Evolutionary conservation across 92 coral and sea anemone genomes (phyloP).

Genomic region (Heliopora coerulea): DNA sequence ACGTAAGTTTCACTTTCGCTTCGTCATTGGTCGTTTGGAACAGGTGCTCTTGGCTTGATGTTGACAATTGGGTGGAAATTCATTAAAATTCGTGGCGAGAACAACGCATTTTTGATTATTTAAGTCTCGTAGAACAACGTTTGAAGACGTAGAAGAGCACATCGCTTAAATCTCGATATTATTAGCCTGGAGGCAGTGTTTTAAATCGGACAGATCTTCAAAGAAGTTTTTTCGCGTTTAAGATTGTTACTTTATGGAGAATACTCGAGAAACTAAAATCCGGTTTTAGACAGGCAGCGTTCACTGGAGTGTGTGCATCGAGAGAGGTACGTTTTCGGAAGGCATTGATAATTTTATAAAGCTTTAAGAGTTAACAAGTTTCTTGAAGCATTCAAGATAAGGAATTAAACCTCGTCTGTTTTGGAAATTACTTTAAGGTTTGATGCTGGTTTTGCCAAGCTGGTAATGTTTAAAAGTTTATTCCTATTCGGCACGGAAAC

Average conservation of each 20-base stretch:
- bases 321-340: not conserved
- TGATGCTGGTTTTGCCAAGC: no score
- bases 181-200: not conserved
- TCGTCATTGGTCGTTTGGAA: conserved; percentile 10
- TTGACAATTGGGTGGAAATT: conserved; percentile 29
- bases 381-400: no score
- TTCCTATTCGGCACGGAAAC: no score
- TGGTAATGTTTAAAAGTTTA: no score
- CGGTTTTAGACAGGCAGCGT: not conserved
- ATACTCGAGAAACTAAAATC: no score
- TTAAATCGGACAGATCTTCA: not conserved
- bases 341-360: no score
- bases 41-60: conserved; percentile 16
- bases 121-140: conserved; percentile 5
- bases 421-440: no score
- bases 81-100: conserved; percentile 25
- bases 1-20: not conserved
- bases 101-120: conserved; percentile 33
- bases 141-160: not conserved
- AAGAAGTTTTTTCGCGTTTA: no score
- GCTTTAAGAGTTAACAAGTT: no score
- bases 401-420: no score
- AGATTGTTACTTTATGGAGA: no score
- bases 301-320: not conserved
- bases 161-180: not conserved